Evolutionary conservation across 2,113 vertebrate genomes (phyloP).

Genomic region (Zootoca vivipara): DNA sequence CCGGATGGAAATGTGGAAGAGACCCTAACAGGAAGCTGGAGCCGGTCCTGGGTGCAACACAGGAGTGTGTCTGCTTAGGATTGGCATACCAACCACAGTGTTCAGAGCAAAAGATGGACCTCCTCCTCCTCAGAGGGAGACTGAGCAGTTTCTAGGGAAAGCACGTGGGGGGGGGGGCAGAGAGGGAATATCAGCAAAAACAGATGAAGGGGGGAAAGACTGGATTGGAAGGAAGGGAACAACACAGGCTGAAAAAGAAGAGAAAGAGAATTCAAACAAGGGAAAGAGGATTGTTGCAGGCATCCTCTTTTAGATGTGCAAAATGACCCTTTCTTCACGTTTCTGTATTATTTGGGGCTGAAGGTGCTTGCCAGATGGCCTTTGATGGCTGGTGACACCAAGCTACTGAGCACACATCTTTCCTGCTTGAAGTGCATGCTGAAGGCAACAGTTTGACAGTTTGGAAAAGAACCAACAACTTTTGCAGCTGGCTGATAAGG

Average conservation of each 20-base stretch:
- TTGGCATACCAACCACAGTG: neutral
- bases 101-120: neutral
- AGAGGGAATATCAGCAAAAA: accelerated
- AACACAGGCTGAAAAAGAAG: neutral
- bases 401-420: neutral
- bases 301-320: neutral
- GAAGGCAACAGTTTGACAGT: neutral
- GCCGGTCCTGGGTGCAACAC: no score
- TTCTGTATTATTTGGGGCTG: neutral
- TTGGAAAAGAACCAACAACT: neutral
- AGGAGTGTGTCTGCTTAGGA: conserved; percentile 1
- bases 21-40: neutral
- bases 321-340: neutral
- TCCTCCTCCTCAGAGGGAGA: neutral
- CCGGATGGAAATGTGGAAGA: neutral
- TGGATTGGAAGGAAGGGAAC: neutral
- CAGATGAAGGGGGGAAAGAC: neutral
- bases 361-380: neutral
- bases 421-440: neutral
- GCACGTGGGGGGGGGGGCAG: accelerated
- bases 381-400: neutral
- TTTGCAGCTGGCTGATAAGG: neutral
- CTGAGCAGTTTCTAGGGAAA: neutral
- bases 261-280: neutral
- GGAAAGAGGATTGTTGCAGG: no score